Evolutionary conservation across 1,140 invertebrate genomes (phyloP).

Genomic region (Saccostrea glomerata): DNA sequence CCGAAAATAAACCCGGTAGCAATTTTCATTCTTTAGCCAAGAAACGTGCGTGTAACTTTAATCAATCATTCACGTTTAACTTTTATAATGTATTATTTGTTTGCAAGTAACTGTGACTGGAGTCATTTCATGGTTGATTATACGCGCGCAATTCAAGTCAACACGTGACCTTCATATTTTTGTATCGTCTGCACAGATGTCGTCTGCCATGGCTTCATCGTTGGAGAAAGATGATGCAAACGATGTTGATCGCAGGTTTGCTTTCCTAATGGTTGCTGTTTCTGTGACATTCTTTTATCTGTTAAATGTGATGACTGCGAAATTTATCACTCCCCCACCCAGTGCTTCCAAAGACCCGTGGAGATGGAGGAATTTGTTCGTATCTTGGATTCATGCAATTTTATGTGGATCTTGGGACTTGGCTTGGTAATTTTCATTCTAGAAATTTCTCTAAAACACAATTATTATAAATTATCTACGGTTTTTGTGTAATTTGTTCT

Average conservation of each 20-base stretch:
- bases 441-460: not conserved
- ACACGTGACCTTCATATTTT: no score
- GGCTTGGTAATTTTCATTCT: slow-evolving; percentile 62
- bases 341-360: slow-evolving; percentile 58
- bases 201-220: not conserved
- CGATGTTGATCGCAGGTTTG: not conserved
- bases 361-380: slow-evolving; percentile 72
- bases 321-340: not conserved
- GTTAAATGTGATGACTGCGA: not conserved
- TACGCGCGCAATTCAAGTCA: no score
- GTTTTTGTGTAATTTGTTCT: not conserved
- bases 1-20: no score
- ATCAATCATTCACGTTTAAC: no score
- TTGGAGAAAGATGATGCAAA: not conserved
- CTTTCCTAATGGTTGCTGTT: not conserved
- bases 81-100: no score
- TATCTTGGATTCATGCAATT: slow-evolving; percentile 73
- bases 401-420: slow-evolving; percentile 68
- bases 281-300: not conserved
- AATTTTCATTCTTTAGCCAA: no score
- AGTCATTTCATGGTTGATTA: no score
- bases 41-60: no score
- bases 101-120: no score
- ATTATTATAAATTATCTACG: not conserved
- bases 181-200: not conserved